These are phyloP conservation scores for Passer domesticus DNA, from an alignment of 2,113 vertebrate species.

Conservation along the genomic window DNA sequence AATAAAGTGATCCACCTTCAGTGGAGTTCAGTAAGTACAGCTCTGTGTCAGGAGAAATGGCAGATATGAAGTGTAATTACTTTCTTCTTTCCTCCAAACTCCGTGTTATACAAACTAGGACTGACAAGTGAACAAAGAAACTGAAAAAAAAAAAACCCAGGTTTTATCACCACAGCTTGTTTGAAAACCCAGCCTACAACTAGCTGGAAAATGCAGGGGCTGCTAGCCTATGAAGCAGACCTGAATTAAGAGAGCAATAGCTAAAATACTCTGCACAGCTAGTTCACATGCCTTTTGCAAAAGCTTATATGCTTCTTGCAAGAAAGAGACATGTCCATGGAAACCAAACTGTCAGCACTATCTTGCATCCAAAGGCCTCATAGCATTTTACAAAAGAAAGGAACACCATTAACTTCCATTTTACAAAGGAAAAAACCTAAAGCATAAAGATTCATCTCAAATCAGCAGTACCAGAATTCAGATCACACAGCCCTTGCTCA, in stretches of 20 bases:
- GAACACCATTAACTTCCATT: neutral
- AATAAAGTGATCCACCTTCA: neutral
- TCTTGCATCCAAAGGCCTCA: neutral
- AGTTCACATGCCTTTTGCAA: neutral
- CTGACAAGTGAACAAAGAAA: constrained; percentile 66
- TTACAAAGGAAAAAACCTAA: neutral
- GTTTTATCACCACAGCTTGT: constrained; percentile 19
- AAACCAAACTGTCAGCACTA: neutral
- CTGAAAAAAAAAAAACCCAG: neutral
- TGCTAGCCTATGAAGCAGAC: neutral
- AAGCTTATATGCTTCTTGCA: neutral
- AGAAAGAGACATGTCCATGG: neutral
- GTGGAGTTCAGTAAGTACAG: neutral
- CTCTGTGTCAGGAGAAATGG: neutral
- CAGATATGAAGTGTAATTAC: constrained; percentile 64
- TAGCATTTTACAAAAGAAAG: neutral
- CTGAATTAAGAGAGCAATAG: neutral
- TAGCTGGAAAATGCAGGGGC: neutral
- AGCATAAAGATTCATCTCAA: neutral
- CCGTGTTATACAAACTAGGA: constrained; percentile 70
- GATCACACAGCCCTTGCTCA: neutral
- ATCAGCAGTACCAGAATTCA: neutral
- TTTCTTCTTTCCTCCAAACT: neutral
- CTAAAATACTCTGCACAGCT: neutral
- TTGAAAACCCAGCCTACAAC: constrained; percentile 15